Evolutionary conservation across 2,888 invertebrate genomes (phyloP).

Genomic region (Limnephilus marmoratus): DNA sequence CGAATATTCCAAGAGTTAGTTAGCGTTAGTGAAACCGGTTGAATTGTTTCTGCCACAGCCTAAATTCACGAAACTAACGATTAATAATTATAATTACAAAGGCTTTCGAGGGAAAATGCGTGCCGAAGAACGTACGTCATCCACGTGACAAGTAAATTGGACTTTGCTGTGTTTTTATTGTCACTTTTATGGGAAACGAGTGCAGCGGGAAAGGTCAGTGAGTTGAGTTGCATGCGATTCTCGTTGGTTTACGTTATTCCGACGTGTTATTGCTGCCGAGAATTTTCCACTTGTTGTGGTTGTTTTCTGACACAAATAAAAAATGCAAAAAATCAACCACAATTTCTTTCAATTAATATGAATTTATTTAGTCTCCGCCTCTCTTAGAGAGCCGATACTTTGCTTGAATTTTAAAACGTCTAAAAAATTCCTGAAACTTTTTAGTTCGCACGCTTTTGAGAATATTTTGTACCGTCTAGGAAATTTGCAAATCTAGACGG

Average conservation of each 20-base stretch:
- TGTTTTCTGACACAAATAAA: neutral
- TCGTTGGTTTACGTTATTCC: neutral
- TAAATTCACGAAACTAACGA: neutral
- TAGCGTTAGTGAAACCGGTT: neutral
- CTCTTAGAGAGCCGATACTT: neutral
- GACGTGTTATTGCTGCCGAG: neutral
- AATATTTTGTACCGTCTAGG: neutral
- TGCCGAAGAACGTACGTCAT: slow-evolving; percentile 51
- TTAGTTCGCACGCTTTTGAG: neutral
- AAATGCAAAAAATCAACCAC: neutral
- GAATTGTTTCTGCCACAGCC: neutral
- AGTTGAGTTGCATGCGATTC: slow-evolving; percentile 10
- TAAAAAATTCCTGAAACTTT: neutral
- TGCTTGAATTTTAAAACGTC: neutral
- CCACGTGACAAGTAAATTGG: neutral
- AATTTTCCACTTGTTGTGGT: slow-evolving; percentile 13
- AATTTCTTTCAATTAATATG: neutral
- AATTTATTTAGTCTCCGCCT: neutral
- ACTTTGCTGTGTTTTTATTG: slow-evolving; percentile 37
- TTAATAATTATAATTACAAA: slow-evolving; percentile 46
- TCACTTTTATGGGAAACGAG: slow-evolving; percentile 29
- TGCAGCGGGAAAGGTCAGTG: slow-evolving; percentile 21
- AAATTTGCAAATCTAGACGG: neutral
- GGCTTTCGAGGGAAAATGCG: slow-evolving; percentile 33
- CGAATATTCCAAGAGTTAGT: slow-evolving; percentile 40